phyloP scores from a whole-genome alignment of 2,113 vertebrate species.

The Pseudorectes ferrugineus region DNA sequence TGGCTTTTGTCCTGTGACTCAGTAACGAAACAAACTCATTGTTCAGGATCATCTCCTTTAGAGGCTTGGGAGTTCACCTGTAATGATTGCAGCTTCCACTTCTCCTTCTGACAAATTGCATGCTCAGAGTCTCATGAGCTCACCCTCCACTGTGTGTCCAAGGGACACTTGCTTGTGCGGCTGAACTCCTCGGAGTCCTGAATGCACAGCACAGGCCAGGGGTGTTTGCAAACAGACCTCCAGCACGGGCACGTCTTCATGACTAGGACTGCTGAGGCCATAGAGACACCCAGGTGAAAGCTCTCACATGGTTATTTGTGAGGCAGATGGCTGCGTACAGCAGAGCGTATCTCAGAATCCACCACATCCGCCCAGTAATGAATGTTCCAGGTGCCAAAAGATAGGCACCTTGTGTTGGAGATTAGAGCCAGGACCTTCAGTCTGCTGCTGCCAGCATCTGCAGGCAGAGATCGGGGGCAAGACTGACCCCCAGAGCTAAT shows the following conservation, averaged over 20 bases:
- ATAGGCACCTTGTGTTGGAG: not conserved
- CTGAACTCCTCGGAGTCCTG: not conserved
- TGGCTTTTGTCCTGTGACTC: not conserved
- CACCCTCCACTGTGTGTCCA: not conserved
- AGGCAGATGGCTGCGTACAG: not conserved
- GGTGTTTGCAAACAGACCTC: not conserved
- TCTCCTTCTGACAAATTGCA: not conserved
- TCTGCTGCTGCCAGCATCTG: not conserved
- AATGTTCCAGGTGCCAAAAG: not conserved
- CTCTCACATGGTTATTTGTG: not conserved
- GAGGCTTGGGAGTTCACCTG: not conserved
- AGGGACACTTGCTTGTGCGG: not conserved
- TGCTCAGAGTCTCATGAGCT: not conserved
- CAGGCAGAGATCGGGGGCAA: not conserved
- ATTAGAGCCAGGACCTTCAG: not conserved
- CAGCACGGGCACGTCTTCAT: accelerated
- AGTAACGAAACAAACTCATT: not conserved
- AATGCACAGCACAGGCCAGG: not conserved
- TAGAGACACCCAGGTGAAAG: not conserved
- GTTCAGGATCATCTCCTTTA: not conserved
- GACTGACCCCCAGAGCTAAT: not conserved
- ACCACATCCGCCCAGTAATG: not conserved
- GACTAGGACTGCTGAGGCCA: not conserved
- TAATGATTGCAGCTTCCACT: not conserved
- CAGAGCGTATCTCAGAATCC: not conserved